phyloP scores from a whole-genome alignment of 2,888 invertebrate species.

The Trissonchulus latispiculum region DNA sequence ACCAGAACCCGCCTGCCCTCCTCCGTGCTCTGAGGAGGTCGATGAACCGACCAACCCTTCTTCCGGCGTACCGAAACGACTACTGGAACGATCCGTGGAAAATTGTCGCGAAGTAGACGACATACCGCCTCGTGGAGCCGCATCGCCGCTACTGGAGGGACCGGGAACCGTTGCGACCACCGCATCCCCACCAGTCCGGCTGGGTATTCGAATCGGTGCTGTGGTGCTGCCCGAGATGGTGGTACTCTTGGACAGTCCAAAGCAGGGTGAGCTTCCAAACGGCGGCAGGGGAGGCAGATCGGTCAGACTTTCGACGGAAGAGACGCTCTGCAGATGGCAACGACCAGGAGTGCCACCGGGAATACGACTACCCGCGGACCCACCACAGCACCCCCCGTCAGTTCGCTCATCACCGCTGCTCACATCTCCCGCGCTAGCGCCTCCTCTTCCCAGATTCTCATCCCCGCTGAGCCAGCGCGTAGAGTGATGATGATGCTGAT shows the following conservation, averaged over 20 bases:
- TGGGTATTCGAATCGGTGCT: conserved; percentile 22
- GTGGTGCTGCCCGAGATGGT: not conserved
- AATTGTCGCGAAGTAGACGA: not conserved
- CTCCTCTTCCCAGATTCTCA: no score
- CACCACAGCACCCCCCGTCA: no score
- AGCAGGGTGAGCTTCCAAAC: not conserved
- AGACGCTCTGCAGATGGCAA: not conserved
- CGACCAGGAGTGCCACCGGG: not conserved
- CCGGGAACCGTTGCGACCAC: no score
- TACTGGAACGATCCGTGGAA: conserved; percentile 3
- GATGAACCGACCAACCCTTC: not conserved
- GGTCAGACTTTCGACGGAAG: not conserved
- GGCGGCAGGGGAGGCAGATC: not conserved
- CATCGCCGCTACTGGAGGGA: not conserved
- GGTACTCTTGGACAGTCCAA: conserved; percentile 2
- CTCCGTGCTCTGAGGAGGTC: no score
- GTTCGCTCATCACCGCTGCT: not conserved
- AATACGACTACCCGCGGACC: not conserved
- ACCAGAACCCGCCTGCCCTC: no score
- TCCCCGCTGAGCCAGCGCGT: not conserved
- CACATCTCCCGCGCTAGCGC: not conserved
- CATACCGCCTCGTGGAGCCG: not conserved
- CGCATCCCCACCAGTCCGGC: not conserved
- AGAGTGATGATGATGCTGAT: no score
- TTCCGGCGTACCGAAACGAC: conserved; percentile 21